Evolutionary conservation across 2,113 vertebrate genomes (phyloP), one percentile per base, ranked within the genome.

Genomic region (Equus przewalskii): DNA sequence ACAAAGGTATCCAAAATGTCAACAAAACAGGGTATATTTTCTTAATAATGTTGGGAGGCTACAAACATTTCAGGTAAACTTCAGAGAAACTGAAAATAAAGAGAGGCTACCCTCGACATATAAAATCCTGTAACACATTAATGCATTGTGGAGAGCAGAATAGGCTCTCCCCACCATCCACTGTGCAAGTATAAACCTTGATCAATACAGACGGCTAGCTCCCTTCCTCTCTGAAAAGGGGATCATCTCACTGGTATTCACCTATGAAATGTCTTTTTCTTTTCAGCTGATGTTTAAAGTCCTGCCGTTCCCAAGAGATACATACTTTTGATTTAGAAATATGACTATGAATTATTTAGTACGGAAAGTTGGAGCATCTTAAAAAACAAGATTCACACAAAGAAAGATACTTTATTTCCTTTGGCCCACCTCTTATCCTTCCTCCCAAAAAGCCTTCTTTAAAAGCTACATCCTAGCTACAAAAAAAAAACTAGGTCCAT

Each of bases 331-430:
- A 79, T 93, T 95, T 69, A 97, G 56, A 93, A 51, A 90, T 12
- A 83, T 1, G 19, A 83, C 62, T 93, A 80, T 80, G 12, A 96
- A 89, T 79, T 85, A 94, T 85, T 96, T 97, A 89, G 81, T 64
- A 82, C 22, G 60, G 70, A 96, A 96, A 97, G n/a, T 15, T 86
- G 44, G 67, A 30, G 28, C 80, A 89, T 75, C 49, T 94, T 86
- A 72, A 79, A 95, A 97, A 76, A 44, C 72, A 96, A 58, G n/a
- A 93, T 21, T 69, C 36, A 89, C 28, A 88, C 46, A 85, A 79
- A 98, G 46, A 90, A 69, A 93, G 41, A 70, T 49, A 96, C 78
- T 76, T 95, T 87, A 90, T 65, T 95, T 91, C 67, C 26, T 96
- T 91, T 78, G 41, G 9, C 85, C 14, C 13, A 80, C 19, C 24